phyloP scores from a whole-genome alignment of 2,797 vertebrate genomes.

The Dicrostonyx torquatus region DNA sequence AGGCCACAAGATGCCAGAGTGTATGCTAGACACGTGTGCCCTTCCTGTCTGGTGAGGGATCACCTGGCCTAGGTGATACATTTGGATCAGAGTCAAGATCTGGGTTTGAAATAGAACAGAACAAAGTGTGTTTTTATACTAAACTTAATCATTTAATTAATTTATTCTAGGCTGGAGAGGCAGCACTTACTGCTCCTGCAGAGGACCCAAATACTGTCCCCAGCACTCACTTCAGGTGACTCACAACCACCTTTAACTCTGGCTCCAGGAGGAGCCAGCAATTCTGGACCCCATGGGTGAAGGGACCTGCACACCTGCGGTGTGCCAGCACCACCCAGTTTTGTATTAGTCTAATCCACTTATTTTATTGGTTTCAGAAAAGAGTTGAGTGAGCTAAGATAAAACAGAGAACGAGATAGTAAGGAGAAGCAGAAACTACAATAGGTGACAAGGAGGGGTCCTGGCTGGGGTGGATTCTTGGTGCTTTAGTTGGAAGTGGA shows the following conservation, averaged over 20 bases:
- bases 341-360: not conserved
- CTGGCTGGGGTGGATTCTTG: not conserved
- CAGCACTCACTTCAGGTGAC: not conserved
- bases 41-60: slow-evolving; percentile 68
- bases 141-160: not conserved
- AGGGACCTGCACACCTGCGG: not conserved
- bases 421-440: not conserved
- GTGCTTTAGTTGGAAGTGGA: not conserved
- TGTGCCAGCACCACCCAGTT: not conserved
- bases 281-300: not conserved
- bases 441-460: not conserved
- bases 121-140: not conserved
- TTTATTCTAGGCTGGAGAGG: not conserved
- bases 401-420: slow-evolving; percentile 37
- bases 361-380: slow-evolving; percentile 44
- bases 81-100: slow-evolving; percentile 56
- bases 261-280: not conserved
- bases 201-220: not conserved
- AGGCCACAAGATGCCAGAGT: slow-evolving; percentile 69
- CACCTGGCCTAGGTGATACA: slow-evolving; percentile 56
- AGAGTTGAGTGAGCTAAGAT: slow-evolving; percentile 24
- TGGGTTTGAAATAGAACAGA: slow-evolving; percentile 49
- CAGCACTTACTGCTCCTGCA: not conserved
- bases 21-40: slow-evolving; percentile 71
- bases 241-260: not conserved